Conservation (phyloP, 2,888 invertebrate genomes). For the Fissipunctia ypsillon region DNA sequence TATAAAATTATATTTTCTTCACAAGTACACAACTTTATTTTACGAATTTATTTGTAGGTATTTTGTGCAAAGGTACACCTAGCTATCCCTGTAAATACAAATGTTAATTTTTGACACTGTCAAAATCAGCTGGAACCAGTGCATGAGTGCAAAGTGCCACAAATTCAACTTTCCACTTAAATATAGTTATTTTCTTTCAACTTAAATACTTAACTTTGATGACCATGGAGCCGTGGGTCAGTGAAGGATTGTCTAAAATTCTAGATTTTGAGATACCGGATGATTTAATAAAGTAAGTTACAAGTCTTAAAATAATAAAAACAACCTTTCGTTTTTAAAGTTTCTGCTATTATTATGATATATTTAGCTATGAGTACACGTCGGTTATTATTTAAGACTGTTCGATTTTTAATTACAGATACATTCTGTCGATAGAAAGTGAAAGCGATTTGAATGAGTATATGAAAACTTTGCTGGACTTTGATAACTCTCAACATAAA, state of each 20-base stretch:
- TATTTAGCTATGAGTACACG: not conserved
- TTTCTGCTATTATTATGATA: not conserved
- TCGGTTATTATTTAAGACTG: not conserved
- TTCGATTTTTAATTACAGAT: conserved; percentile 88
- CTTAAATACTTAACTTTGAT: not conserved
- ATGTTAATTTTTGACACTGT: conserved; percentile 3
- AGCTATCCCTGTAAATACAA: conserved; percentile 3
- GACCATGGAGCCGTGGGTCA: conserved; percentile 92
- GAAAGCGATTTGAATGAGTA: conserved; percentile 94
- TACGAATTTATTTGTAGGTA: not conserved
- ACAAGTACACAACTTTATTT: not conserved
- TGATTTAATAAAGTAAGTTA: conserved; percentile 92
- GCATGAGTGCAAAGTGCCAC: too few species aligned
- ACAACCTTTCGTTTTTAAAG: not conserved
- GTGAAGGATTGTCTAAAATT: conserved; percentile 91
- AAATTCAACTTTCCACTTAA: conserved; percentile 36
- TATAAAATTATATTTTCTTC: not conserved
- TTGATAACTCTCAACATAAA: conserved; percentile 92
- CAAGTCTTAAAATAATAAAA: not conserved
- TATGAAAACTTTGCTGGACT: conserved; percentile 93
- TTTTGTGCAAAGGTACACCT: not conserved
- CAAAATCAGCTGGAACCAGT: conserved; percentile 56
- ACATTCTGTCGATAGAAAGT: conserved; percentile 93
- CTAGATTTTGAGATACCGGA: conserved; percentile 93
- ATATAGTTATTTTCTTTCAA: conserved; percentile 11